Conservation (phyloP, 35 echinoderm and acorn worm genomes). For the Antedon bifida region DNA sequence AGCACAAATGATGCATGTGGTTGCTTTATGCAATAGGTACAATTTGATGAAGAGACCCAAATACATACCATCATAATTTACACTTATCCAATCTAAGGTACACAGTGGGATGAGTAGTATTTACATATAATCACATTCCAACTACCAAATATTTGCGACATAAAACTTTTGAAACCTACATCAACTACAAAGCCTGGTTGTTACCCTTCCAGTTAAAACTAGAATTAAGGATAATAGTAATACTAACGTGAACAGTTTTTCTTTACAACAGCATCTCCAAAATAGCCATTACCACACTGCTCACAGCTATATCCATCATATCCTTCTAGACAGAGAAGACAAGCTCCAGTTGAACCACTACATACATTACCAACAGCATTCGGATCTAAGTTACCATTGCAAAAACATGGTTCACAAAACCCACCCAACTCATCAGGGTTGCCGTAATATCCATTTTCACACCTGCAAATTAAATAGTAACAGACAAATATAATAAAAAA, state of each 20-base stretch:
- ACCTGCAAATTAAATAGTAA: constrained; percentile 23
- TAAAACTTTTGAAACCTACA: too few relatives aligned
- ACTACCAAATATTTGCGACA: too few relatives aligned
- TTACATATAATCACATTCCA: too few relatives aligned
- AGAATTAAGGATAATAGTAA: too few relatives aligned
- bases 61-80: too few relatives aligned
- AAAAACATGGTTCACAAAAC: constrained; percentile 46
- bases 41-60: too few relatives aligned
- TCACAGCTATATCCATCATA: constrained; percentile 59
- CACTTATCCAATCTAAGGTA: too few relatives aligned
- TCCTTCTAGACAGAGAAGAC: constrained; percentile 36
- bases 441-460: constrained; percentile 83
- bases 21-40: too few relatives aligned
- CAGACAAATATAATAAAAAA: neutral
- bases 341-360: constrained; percentile 35
- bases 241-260: constrained; percentile 61
- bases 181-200: too few relatives aligned
- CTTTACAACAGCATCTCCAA: constrained; percentile 42
- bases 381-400: constrained; percentile 68
- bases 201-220: too few relatives aligned
- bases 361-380: constrained; percentile 34
- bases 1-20: too few relatives aligned
- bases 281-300: constrained; percentile 57
- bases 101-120: too few relatives aligned
- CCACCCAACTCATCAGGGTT: constrained; percentile 38